Evolutionary conservation across 2,113 vertebrate genomes (phyloP).

Genomic region (Myanophis thanlyinensis): DNA sequence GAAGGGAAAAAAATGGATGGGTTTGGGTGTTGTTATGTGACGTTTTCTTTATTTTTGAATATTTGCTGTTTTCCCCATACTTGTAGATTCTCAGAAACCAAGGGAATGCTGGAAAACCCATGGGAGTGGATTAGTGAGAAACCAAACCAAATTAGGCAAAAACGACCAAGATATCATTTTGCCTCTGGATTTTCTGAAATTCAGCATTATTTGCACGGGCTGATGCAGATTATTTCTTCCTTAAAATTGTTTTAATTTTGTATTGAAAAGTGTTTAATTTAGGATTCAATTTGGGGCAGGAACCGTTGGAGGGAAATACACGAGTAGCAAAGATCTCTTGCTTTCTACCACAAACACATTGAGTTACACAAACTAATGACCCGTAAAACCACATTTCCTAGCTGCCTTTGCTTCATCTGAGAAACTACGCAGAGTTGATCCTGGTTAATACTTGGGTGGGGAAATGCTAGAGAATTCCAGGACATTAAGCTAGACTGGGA

Average conservation of each 20-base stretch:
- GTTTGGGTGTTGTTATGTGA: background rate
- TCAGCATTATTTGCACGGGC: background rate
- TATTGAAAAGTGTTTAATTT: background rate
- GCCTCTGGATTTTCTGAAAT: background rate
- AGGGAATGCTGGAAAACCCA: background rate
- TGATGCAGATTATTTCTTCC: background rate
- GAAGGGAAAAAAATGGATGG: fast-evolving
- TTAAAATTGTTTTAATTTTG: background rate
- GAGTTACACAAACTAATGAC: background rate
- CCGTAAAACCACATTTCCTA: background rate
- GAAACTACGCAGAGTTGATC: background rate
- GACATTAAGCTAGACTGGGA: background rate
- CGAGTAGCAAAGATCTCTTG: too few species aligned
- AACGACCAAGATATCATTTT: background rate
- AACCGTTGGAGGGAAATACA: background rate
- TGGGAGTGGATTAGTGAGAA: background rate
- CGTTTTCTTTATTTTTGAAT: background rate
- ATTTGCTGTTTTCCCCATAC: constrained; percentile 3
- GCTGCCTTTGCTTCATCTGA: background rate
- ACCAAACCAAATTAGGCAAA: background rate
- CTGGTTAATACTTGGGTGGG: background rate
- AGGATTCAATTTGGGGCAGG: background rate
- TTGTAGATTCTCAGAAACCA: constrained; percentile 10
- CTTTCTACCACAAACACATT: background rate
- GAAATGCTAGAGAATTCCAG: background rate